Conservation (phyloP, 2,797 vertebrate genomes). For the Danio aesculapii region DNA sequence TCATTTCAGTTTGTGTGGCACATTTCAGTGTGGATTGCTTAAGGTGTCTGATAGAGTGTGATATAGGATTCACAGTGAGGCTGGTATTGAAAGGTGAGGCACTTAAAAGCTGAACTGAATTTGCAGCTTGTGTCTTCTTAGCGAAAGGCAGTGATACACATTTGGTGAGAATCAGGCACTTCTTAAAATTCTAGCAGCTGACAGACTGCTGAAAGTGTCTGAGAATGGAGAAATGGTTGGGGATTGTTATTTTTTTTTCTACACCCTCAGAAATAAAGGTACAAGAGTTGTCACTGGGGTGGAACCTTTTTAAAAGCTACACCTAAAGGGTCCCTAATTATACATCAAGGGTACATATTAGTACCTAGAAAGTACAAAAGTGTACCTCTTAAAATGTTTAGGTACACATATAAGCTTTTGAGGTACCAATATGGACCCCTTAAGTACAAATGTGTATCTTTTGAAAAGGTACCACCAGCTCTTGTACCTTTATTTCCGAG, state of each 20-base stretch:
- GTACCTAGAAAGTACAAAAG: too few relatives aligned
- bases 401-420: too few relatives aligned
- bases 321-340: too few relatives aligned
- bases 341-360: too few relatives aligned
- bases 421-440: too few relatives aligned
- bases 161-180: not conserved
- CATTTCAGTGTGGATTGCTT: not conserved
- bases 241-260: not conserved
- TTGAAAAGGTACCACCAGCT: too few relatives aligned
- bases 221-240: not conserved
- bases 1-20: slow-evolving; percentile 14
- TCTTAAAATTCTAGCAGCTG: not conserved
- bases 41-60: not conserved
- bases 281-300: too few relatives aligned
- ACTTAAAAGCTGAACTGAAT: slow-evolving; percentile 1
- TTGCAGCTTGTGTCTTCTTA: not conserved
- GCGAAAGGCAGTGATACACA: not conserved
- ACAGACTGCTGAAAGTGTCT: not conserved
- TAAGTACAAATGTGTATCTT: too few relatives aligned
- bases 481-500: too few relatives aligned
- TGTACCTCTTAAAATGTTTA: too few relatives aligned
- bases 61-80: not conserved
- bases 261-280: too few relatives aligned
- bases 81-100: not conserved
- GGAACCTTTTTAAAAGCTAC: too few relatives aligned